phyloP scores from a whole-genome alignment of 2,888 invertebrate species.

The Temnothorax rugatulus region DNA sequence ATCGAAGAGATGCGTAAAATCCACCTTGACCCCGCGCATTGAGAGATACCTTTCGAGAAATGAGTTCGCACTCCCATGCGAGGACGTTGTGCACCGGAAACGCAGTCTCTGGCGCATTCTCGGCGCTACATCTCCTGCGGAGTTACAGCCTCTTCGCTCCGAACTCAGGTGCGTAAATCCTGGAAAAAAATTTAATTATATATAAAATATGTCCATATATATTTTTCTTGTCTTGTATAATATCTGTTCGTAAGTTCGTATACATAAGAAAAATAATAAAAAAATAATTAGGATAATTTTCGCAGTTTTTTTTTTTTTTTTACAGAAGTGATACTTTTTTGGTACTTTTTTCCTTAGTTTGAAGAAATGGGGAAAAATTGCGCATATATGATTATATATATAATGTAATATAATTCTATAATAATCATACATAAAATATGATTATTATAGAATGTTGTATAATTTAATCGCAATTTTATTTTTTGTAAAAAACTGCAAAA shows the following conservation, averaged over 20 bases:
- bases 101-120: constrained; percentile 85
- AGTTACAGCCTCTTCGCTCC: constrained; percentile 90
- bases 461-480: no score
- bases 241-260: background rate
- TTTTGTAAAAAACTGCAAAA: no score
- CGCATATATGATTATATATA: no score
- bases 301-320: background rate
- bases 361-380: no score
- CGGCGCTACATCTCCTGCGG: constrained; percentile 89
- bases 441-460: no score
- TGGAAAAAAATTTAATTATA: background rate
- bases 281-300: background rate
- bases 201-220: background rate
- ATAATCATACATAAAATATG: no score
- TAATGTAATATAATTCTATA: no score
- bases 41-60: constrained; percentile 54
- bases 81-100: constrained; percentile 80
- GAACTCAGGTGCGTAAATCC: constrained; percentile 87
- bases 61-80: constrained; percentile 74
- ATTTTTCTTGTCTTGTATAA: background rate
- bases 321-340: background rate
- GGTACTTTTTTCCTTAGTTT: background rate
- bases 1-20: constrained; percentile 8
- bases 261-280: background rate
- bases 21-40: background rate